Percentiles rank a stretch among this genome's conserved stretches.
These are phyloP conservation scores for Schizaphis graminum DNA, from an alignment of 2,888 invertebrate species.

Conservation along the genomic window DNA sequence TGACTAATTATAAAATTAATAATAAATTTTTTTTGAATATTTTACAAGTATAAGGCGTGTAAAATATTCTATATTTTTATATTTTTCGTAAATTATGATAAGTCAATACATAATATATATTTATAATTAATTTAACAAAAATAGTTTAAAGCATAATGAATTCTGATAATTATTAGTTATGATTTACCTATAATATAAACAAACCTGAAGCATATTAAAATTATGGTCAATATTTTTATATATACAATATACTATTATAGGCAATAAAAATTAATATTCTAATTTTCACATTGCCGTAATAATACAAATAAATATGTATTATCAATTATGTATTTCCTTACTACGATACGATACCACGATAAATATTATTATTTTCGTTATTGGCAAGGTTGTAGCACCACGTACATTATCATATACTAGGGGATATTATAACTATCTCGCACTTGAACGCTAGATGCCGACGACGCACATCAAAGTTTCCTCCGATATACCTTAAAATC, in stretches of 20 bases:
- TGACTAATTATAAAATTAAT: too few species aligned
- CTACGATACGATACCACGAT: not conserved
- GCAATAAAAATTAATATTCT: not conserved
- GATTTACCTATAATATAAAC: fast-evolving
- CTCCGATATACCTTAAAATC: not conserved
- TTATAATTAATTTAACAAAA: not conserved
- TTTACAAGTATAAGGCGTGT: too few species aligned
- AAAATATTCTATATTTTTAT: too few species aligned
- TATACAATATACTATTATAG: not conserved
- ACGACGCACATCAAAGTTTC: not conserved
- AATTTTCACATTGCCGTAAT: not conserved
- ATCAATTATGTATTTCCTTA: not conserved
- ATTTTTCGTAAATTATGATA: too few species aligned
- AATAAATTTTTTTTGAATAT: too few species aligned
- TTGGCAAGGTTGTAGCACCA: not conserved
- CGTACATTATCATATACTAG: not conserved
- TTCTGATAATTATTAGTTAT: not conserved
- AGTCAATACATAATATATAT: not conserved
- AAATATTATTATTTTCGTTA: not conserved
- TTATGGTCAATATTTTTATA: not conserved
- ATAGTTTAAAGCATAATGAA: not conserved
- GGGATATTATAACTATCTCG: not conserved
- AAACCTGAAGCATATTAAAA: not conserved
- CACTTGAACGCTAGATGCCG: not conserved
- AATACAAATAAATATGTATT: not conserved